A percentile compares a stretch with the other conserved stretches of the same genome.
phyloP scores from a whole-genome alignment of 2,797 vertebrate genomes.

The Anas bernieri region DNA sequence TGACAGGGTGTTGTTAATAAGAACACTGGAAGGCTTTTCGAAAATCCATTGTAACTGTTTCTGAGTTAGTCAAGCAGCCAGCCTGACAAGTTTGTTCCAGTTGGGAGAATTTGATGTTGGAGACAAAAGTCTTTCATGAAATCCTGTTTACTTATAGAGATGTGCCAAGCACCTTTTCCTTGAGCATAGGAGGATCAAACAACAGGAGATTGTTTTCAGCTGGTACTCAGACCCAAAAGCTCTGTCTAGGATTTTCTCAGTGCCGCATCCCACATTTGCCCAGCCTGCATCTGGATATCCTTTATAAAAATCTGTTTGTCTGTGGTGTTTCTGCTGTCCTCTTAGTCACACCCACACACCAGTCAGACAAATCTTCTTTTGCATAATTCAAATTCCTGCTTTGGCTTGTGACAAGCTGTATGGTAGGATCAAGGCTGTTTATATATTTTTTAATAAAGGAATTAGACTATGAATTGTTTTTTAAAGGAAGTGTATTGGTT shows the following conservation, averaged over 20 bases:
- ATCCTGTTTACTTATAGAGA: slow-evolving; percentile 39
- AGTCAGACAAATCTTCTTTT: background rate
- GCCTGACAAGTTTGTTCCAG: background rate
- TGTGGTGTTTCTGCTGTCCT: background rate
- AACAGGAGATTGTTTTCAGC: slow-evolving; percentile 55
- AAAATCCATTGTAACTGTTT: background rate
- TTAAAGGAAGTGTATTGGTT: background rate
- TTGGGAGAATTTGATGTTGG: background rate
- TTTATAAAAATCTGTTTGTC: slow-evolving; percentile 23
- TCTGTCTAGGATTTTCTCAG: slow-evolving; percentile 31
- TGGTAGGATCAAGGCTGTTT: background rate
- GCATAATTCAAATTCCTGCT: background rate
- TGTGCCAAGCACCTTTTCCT: slow-evolving; percentile 58
- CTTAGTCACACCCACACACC: background rate
- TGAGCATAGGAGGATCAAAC: slow-evolving; percentile 59
- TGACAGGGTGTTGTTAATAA: background rate
- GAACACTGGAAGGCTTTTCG: background rate
- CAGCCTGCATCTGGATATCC: slow-evolving; percentile 47
- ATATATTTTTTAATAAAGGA: background rate
- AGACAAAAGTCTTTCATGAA: slow-evolving; percentile 41
- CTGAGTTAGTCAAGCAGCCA: background rate
- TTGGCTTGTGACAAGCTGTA: background rate
- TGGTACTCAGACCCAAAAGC: slow-evolving; percentile 28
- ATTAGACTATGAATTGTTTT: background rate
- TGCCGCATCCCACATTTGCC: background rate